Base-by-base conservation (phyloP, 1,140 invertebrate genomes). In the Zophobas morio region DNA sequence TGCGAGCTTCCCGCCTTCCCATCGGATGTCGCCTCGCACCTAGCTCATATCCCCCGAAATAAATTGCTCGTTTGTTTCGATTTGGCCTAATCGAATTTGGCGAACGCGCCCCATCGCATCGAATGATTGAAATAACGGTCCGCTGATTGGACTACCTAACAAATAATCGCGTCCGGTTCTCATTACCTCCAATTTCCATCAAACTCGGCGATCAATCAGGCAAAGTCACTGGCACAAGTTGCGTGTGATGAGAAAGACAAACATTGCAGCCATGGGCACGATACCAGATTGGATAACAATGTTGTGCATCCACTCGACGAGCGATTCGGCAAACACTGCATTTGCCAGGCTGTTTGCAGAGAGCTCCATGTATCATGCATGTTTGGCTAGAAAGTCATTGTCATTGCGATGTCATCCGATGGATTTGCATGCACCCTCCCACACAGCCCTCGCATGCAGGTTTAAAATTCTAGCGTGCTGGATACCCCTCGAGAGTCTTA, bases 231-330 rank as follows among this genome's bases (percentile, higher is more conserved):
- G 60, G 39, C 60, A 66, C 37, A 40, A 66, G 60, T 32, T 66
- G 60, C 60, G 60, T 66, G 60, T 66, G 60, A 66, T 66, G 60
- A 33, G 60, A 66, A 66, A 66, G 37, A 42, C 60, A 66, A 66
- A 66, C 60, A 66, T 66, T 66, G 60, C 60, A 66, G 33, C 60
- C 60, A 66, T 42, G 60, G 60, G 4, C 60, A 36, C 37, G 60
- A 66, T 66, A 66, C 60, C 60, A 66, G 60, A 66, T 66, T 66
- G 60, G 60, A 66, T 66, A 66, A 66, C 60, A 66, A 66, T 66
- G 60, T 66, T 66, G 60, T 66, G 60, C 60, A 66, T 66, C 60
- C 60, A 66, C 60, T 66, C 60, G 39, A 66, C 60, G 60, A 66
- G 8, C 40, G 39, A 66, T 66, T 66, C 60, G 2, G 60, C 60